phyloP scores from a whole-genome alignment of 2,888 invertebrate genomes.

The Ormyrus thymus region DNA sequence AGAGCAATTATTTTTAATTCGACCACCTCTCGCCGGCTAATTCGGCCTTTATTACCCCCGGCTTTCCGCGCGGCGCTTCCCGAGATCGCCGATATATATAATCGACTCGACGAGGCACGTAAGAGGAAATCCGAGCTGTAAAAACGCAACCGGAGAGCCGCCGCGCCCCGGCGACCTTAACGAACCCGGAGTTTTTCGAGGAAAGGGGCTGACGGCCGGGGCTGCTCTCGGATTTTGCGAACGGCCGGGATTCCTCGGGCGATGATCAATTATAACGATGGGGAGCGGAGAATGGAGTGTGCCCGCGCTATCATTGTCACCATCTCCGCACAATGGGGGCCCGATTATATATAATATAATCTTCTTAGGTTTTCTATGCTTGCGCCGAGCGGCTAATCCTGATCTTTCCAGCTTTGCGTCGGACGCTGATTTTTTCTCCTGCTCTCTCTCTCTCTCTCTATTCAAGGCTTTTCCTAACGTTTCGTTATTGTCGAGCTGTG shows the following conservation, averaged over 20 bases:
- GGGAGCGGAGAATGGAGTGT: slow-evolving; percentile 14
- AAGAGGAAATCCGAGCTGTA: too few species aligned
- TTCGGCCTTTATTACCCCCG: slow-evolving; percentile 1
- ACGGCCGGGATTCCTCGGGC: slow-evolving; percentile 25
- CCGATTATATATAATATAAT: slow-evolving; percentile 50
- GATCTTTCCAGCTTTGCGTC: slow-evolving; percentile 56
- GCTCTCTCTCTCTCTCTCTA: slow-evolving; percentile 25
- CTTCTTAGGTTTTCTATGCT: slow-evolving; percentile 55
- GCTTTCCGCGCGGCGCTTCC: background rate
- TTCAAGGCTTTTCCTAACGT: slow-evolving; percentile 51
- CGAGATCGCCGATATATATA: background rate
- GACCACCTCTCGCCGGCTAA: slow-evolving; percentile 24
- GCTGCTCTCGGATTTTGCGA: slow-evolving; percentile 44
- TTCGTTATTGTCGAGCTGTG: slow-evolving; percentile 41
- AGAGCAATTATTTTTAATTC: slow-evolving; percentile 39
- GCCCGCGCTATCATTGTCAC: slow-evolving; percentile 49
- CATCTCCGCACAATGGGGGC: slow-evolving; percentile 41
- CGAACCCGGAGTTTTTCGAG: slow-evolving; percentile 29
- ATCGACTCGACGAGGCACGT: background rate
- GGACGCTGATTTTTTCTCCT: slow-evolving; percentile 31
- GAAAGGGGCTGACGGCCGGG: background rate
- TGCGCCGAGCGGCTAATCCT: slow-evolving; percentile 47
- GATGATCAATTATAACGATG: slow-evolving; percentile 47
- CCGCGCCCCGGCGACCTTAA: slow-evolving; percentile 22
- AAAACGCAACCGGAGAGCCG: too few species aligned